Conservation (phyloP, 2,888 invertebrate species). For the Anthrax anthrax region DNA sequence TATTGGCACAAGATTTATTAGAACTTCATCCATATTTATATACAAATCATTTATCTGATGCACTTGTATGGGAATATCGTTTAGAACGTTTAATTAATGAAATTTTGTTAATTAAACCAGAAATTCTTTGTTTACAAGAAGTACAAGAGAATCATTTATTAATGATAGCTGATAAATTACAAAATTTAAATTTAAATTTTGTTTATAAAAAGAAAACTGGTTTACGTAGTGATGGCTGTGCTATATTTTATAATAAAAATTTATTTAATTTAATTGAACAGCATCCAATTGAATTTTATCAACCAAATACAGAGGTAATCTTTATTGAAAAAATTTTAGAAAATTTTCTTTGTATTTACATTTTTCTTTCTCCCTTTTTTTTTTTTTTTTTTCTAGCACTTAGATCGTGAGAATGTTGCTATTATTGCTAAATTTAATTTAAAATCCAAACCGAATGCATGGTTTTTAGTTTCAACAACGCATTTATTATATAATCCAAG, state of each 20-base stretch:
- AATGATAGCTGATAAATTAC: conserved; percentile 42
- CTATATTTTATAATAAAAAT: conserved; percentile 61
- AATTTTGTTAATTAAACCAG: conserved; percentile 37
- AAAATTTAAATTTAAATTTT: conserved; percentile 42
- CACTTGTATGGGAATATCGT: conserved; percentile 58
- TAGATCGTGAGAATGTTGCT: conserved; percentile 81
- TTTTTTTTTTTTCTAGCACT: conserved; percentile 29
- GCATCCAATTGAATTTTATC: conserved; percentile 54
- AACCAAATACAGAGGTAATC: conserved; percentile 21
- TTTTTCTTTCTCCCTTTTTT: too few species aligned
- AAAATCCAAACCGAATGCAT: conserved; percentile 34
- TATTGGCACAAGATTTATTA: conserved; percentile 70
- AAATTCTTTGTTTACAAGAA: conserved; percentile 59
- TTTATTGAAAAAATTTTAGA: not conserved
- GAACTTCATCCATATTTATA: conserved; percentile 63
- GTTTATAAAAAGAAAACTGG: conserved; percentile 76
- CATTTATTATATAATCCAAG: conserved; percentile 87
- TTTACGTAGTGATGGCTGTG: conserved; percentile 73
- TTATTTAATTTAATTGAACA: conserved; percentile 52
- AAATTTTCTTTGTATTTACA: not conserved
- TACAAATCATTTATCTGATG: conserved; percentile 34
- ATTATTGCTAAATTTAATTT: conserved; percentile 60
- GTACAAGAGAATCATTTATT: conserved; percentile 63
- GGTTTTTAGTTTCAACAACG: conserved; percentile 76
- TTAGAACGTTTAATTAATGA: conserved; percentile 37